Evolutionary conservation across 2,797 vertebrate species (phyloP).

Genomic region (Syndactyla subalaris): DNA sequence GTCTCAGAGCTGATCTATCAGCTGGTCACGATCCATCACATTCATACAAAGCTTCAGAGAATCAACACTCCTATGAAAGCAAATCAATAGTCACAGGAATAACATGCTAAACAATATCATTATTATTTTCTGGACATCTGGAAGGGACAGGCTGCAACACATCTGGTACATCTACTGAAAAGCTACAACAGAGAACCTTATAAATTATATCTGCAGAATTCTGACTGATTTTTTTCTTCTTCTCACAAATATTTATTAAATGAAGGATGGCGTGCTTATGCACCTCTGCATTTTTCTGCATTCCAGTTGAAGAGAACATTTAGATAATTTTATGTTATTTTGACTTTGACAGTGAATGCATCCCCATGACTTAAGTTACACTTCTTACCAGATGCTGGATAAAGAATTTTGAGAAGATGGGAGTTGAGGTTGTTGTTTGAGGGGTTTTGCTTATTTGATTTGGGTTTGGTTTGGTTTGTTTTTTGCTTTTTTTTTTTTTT

Average conservation of each 20-base stretch:
- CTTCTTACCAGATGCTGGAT: neutral
- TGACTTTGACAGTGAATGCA: fast-evolving
- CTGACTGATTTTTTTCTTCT: neutral
- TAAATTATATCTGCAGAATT: neutral
- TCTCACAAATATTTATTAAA: neutral
- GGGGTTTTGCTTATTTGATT: neutral
- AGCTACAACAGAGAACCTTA: fast-evolving
- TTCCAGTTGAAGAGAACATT: neutral
- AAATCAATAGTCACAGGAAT: neutral
- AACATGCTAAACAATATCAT: neutral
- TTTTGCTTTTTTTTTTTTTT: neutral
- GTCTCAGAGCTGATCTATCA: neutral
- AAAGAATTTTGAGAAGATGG: neutral
- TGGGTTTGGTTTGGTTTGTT: too few species aligned
- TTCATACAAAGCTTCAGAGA: neutral
- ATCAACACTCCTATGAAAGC: fast-evolving
- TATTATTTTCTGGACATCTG: neutral
- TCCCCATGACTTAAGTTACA: neutral
- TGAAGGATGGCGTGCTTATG: neutral
- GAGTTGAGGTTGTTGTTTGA: too few species aligned
- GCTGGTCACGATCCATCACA: neutral
- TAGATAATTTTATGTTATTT: neutral
- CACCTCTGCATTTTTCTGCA: neutral
- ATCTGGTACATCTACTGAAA: neutral
- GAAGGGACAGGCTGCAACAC: neutral